Conservation (phyloP, 2,888 invertebrate species). For the Protophormia terraenovae region DNA sequence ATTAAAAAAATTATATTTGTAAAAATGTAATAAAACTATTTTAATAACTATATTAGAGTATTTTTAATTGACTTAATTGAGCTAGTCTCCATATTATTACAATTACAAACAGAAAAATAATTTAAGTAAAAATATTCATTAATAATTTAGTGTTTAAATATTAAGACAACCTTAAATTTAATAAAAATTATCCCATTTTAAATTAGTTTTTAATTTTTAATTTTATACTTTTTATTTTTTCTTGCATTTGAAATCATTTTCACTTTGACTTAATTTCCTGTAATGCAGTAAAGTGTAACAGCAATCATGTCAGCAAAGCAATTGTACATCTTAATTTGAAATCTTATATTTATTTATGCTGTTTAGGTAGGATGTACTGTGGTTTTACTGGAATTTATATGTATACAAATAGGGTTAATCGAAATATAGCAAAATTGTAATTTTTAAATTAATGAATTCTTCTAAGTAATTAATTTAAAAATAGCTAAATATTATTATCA, state of each 20-base stretch:
- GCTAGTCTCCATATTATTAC: neutral
- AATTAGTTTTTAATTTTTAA: neutral
- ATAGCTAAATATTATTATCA: no score
- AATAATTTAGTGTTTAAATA: neutral
- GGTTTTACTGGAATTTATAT: no score
- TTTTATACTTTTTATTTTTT: neutral
- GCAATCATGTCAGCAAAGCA: constrained; percentile 14
- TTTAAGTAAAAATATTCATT: no score
- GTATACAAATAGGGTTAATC: no score
- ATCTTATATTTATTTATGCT: constrained; percentile 5
- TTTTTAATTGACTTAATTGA: no score
- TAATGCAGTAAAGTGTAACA: neutral
- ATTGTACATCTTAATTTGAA: constrained; percentile 21
- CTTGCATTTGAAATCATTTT: constrained; percentile 25
- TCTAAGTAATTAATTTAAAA: no score
- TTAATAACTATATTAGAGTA: no score
- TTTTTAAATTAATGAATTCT: no score
- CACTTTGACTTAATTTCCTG: constrained; percentile 33
- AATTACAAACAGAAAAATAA: no score
- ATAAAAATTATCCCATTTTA: neutral
- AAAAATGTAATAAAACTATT: no score
- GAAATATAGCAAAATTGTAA: no score
- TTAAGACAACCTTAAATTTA: neutral
- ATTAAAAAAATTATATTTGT: no score
- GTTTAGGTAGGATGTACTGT: neutral